These are phyloP conservation scores for Myrmecophaga tridactyla DNA, from an alignment of 2,113 vertebrate genomes.

Conservation along the genomic window DNA sequence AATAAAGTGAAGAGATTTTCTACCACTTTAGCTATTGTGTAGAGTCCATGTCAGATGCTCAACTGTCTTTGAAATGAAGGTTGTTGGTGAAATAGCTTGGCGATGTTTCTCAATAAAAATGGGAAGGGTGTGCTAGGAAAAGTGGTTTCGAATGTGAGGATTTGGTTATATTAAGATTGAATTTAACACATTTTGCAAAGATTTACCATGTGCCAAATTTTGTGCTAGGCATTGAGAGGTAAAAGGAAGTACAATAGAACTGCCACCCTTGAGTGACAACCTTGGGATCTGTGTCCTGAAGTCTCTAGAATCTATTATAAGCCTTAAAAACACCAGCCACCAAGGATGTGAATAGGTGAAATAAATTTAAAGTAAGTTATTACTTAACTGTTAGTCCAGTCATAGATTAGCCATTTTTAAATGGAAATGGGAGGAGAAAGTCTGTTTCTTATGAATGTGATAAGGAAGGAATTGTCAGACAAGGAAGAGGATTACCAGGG, in stretches of 20 bases:
- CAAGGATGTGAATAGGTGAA: not conserved
- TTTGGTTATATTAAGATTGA: not conserved
- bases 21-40: not conserved
- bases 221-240: not conserved
- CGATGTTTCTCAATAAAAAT: not conserved
- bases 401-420: not conserved
- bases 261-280: not conserved
- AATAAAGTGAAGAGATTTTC: too few species aligned
- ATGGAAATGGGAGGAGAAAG: not conserved
- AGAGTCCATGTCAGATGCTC: not conserved
- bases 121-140: not conserved
- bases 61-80: not conserved
- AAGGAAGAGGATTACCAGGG: not conserved
- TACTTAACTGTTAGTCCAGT: not conserved
- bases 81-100: not conserved
- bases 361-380: not conserved
- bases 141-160: not conserved
- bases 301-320: not conserved
- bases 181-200: not conserved
- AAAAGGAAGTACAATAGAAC: not conserved
- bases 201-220: not conserved
- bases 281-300: not conserved
- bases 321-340: not conserved
- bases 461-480: conserved; percentile 3
- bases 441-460: not conserved